Base-by-base conservation (phyloP, 2,888 invertebrate species). In the Temnothorax unifasciatus region DNA sequence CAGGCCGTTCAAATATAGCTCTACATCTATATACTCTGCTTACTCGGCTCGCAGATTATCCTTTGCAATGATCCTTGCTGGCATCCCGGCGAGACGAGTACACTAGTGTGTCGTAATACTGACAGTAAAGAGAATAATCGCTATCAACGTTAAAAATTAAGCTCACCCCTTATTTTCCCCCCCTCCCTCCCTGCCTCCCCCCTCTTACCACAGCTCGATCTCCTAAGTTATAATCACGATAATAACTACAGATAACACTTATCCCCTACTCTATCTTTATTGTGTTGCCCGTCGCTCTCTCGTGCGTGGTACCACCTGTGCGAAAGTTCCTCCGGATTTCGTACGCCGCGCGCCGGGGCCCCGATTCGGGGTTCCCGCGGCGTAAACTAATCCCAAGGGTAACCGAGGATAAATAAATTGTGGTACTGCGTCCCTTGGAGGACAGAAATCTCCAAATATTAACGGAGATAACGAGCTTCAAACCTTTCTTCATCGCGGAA, bases 41-140 rank as follows among this genome's bases (percentile, higher is more conserved):
- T 92, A 92, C 92, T 88, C 87, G 90, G 82, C 92, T 91, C 92
- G 91, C 91, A 90, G 68, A 92, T 83, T 86, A 91, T 89, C 84
- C 89, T 85, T 83, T 76, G 77, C 82, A 83, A 73, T 75, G 76
- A 76, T 76, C 63, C 77, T 85, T 87, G 85, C 91, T 50, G 79
- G 83, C 21, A 88, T 91, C 82, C 87, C 89, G 90, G 87, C 91
- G 92, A 93, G 92, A 92, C 93, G 90, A 92, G 92, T 92, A 92
- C 90, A 92, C 93, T 93, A 93, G 92, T 92, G 91, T 92, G 92
- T 93, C 89, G 92, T 94, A 94, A 94, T 94, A 94, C 94, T 94
- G 94, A 93, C 93, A 94, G 94, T 94, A 94, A 94, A 94, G 94
- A 94, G 93, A 94, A 94, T 94, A 93, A 73, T 71, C 50, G 79